Evolutionary conservation across 2,113 vertebrate species (phyloP).

Genomic region (Pachycephala philippinensis): DNA sequence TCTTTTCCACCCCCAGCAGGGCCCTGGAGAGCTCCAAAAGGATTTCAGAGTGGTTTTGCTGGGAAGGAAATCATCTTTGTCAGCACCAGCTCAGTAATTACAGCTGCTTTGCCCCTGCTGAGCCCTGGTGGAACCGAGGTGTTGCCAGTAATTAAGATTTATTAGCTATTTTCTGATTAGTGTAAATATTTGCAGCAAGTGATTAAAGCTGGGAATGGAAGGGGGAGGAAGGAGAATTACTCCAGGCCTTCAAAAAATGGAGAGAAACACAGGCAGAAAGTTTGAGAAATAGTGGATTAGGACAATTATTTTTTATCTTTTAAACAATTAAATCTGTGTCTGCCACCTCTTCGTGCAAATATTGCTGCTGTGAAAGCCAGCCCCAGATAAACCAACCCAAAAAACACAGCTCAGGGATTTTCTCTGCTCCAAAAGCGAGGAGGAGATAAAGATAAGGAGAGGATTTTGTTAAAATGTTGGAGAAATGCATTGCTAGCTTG

Average conservation of each 20-base stretch:
- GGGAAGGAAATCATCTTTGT: neutral
- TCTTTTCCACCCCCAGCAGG: neutral
- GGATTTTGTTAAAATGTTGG: neutral
- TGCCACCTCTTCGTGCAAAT: neutral
- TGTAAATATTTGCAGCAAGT: constrained; percentile 8
- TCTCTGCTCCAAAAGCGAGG: too few relatives aligned
- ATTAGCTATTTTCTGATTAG: constrained; percentile 10
- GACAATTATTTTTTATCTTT: neutral
- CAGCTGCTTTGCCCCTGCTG: neutral
- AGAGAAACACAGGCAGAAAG: neutral
- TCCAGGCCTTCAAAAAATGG: neutral
- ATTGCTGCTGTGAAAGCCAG: neutral
- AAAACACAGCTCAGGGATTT: neutral
- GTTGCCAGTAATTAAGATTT: neutral
- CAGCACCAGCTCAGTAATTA: neutral
- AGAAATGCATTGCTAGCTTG: accelerated
- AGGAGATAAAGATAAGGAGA: accelerated
- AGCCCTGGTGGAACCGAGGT: neutral
- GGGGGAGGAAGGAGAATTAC: too few relatives aligned
- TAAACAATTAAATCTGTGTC: too few relatives aligned
- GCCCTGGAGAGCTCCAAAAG: neutral
- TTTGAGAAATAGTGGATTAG: neutral
- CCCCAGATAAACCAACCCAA: neutral
- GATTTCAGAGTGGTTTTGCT: neutral
- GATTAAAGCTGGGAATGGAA: neutral